A percentile compares a stretch with the other conserved stretches of the same genome.
Conservation (phyloP, 2,888 invertebrate genomes). For the Drymonia ruficornis region DNA sequence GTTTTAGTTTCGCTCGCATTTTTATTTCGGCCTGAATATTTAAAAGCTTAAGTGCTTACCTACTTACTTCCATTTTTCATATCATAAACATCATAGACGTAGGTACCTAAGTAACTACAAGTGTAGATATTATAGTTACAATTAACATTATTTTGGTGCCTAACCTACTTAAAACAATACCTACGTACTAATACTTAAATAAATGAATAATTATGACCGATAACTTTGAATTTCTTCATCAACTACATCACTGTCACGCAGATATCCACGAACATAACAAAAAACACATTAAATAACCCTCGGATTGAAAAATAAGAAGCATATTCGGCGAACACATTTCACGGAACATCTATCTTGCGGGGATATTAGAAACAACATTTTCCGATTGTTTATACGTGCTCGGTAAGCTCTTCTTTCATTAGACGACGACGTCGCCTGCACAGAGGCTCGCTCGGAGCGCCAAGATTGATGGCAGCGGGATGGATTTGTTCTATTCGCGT, state of each 20-base stretch:
- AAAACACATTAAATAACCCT: neutral
- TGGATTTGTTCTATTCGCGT: constrained; percentile 84
- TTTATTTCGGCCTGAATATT: neutral
- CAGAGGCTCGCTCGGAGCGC: constrained; percentile 54
- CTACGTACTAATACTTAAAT: no score
- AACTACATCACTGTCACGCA: neutral
- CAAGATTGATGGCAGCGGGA: constrained; percentile 80
- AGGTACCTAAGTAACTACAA: no score
- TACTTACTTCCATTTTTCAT: neutral
- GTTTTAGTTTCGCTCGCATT: neutral
- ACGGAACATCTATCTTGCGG: constrained; percentile 71
- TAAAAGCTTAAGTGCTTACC: neutral
- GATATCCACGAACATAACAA: neutral
- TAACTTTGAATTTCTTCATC: neutral
- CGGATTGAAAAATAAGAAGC: constrained; percentile 10
- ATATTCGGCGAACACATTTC: constrained; percentile 52
- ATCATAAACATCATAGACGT: no score
- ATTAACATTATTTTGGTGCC: no score
- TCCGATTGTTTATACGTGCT: constrained; percentile 80
- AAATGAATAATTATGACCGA: neutral
- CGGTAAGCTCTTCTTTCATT: constrained; percentile 83
- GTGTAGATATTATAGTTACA: no score
- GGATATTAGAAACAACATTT: constrained; percentile 79
- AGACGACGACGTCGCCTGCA: constrained; percentile 75
- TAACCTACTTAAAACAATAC: no score